Conservation (phyloP, 2,113 vertebrate species). For the Ciconia boyciana region DNA sequence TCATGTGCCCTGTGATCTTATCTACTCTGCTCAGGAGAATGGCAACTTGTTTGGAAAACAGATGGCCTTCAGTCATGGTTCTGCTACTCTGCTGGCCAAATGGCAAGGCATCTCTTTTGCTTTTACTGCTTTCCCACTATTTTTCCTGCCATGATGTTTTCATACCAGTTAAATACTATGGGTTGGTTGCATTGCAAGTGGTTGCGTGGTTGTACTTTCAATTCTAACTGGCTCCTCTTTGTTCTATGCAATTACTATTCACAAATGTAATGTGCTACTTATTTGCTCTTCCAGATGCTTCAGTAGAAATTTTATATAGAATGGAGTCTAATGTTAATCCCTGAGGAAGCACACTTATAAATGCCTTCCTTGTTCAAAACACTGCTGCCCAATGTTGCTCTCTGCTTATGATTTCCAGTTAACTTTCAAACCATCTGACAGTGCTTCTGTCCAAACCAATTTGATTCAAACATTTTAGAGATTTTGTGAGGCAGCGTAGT, state of each 20-base stretch:
- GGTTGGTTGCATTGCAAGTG: not conserved
- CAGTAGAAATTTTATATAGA: not conserved
- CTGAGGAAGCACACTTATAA: not conserved
- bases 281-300: not conserved
- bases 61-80: not conserved
- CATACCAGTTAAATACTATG: not conserved
- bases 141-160: not conserved
- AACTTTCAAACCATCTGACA: not conserved
- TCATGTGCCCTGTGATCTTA: not conserved
- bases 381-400: not conserved
- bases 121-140: not conserved
- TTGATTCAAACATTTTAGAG: not conserved
- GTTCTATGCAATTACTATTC: not conserved
- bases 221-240: not conserved
- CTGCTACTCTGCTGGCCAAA: not conserved
- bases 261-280: not conserved
- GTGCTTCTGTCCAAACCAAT: not conserved
- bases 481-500: not conserved
- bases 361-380: not conserved
- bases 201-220: not conserved
- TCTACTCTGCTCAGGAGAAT: not conserved
- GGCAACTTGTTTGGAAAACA: not conserved
- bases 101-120: not conserved
- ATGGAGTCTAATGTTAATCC: not conserved
- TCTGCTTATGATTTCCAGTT: not conserved